Base-by-base conservation (phyloP, 2,113 vertebrate genomes). In the Micronycteris hirsuta region DNA sequence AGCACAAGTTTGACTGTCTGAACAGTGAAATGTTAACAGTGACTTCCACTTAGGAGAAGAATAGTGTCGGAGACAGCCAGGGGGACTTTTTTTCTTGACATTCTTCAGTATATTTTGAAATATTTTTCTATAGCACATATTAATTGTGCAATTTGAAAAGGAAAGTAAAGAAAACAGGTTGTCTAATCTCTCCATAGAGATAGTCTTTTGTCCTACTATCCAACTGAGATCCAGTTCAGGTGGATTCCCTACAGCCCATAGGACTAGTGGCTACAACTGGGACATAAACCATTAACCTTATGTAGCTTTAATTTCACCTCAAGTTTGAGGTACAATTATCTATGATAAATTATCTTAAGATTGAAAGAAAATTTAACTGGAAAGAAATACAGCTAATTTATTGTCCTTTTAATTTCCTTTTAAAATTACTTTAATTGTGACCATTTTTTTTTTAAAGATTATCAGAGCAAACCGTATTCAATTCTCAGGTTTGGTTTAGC, bases 401-500 rank as follows among this genome's bases (percentile, higher is more conserved):
- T 58, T 45, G 2, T 47, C 28, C 65, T 86, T 90, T 95, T 24
- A 26, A 83, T 93, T 95, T 67, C n/a, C 17, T 54, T 77, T 76
- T 71, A 16, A 93, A 93, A 58, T 67, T 84, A 86, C 28, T 68
- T 73, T 31, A 74, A 74, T 63, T 58, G 31, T 74, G 65, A 4
- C 5, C 73, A 61, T 84, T 56, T 61, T 86, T 56, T 45, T 24
- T 36, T 7, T 8, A 26, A 58, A 77, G 36, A n/a, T 91, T 67
- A 90, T 45, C 38, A 49, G 38, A 65, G 26, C n/a, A 74, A 92
- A 82, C n/a, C 5, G 61, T 2, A 22, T 80, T 86, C 20, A 70
- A 54, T n/a, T 94, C 45, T 78, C 58, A 19, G 33, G 70, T 91
- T 73, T 61, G 61, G 36, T 76, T 97, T 94, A 65, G 61, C 74